Percentiles rank a stretch among this genome's conserved stretches.
Conservation (phyloP, 2,888 invertebrate species). For the Hartigia nigra region DNA sequence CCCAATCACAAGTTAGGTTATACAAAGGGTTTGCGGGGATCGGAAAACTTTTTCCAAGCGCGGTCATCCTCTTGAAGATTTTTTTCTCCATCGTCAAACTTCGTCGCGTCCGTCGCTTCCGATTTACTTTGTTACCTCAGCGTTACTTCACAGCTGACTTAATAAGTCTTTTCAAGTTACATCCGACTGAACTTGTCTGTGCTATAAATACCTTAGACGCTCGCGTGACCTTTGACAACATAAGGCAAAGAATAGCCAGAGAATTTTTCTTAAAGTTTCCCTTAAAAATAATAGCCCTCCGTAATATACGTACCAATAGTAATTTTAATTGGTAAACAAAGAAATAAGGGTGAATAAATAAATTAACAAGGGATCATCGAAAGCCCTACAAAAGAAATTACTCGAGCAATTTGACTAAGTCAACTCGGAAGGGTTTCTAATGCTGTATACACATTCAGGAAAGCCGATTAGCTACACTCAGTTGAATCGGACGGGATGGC, state of each 20-base stretch:
- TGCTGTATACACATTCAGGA: neutral
- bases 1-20: neutral
- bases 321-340: no score
- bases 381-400: neutral
- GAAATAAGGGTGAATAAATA: neutral
- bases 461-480: neutral
- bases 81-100: neutral
- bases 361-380: neutral
- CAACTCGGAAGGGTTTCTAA: neutral
- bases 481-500: neutral
- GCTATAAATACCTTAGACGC: neutral
- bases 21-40: neutral
- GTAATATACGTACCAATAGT: no score
- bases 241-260: no score
- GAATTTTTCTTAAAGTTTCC: no score
- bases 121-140: neutral
- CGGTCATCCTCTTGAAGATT: neutral
- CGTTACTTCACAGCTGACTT: neutral
- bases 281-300: no score
- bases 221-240: neutral
- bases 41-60: neutral
- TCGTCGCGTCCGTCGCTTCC: neutral
- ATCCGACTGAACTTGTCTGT: neutral
- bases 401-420: neutral
- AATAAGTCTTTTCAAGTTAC: neutral